Evolutionary conservation across 2,888 invertebrate species (phyloP).

Genomic region (Epinotia ramella): DNA sequence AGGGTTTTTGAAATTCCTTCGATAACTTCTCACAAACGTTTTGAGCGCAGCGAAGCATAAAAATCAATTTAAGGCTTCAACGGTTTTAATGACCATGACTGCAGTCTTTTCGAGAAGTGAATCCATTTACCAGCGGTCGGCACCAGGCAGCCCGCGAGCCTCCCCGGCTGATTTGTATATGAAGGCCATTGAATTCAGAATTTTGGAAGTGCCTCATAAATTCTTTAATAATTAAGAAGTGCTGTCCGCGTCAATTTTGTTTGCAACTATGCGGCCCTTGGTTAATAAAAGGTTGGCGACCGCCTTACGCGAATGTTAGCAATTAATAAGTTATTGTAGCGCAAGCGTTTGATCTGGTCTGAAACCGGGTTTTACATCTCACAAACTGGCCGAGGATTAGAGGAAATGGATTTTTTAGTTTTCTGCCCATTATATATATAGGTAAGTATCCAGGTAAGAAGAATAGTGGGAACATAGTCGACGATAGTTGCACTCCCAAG

Average conservation of each 20-base stretch:
- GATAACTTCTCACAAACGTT: neutral
- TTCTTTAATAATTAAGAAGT: no score
- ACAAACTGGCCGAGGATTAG: neutral
- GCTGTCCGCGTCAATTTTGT: no score
- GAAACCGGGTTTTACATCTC: neutral
- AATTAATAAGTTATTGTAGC: neutral
- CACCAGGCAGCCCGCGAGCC: no score
- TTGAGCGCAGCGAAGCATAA: slow-evolving; percentile 13
- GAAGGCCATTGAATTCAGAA: no score
- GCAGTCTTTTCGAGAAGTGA: neutral
- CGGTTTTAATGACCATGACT: slow-evolving; percentile 1
- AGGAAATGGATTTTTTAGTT: neutral
- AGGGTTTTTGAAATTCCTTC: neutral
- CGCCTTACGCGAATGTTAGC: neutral
- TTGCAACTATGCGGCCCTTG: no score
- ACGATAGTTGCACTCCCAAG: neutral
- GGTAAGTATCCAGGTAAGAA: no score
- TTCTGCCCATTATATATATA: no score
- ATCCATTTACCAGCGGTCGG: no score
- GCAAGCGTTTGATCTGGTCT: neutral
- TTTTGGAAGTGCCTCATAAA: no score
- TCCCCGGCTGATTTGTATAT: no score
- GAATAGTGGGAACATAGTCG: neutral
- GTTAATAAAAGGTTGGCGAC: no score
- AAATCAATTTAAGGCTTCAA: slow-evolving; percentile 14